Evolutionary conservation across 1,140 invertebrate genomes (phyloP), one percentile per base, ranked within the genome.

Genomic region (Drosophila triauraria): DNA sequence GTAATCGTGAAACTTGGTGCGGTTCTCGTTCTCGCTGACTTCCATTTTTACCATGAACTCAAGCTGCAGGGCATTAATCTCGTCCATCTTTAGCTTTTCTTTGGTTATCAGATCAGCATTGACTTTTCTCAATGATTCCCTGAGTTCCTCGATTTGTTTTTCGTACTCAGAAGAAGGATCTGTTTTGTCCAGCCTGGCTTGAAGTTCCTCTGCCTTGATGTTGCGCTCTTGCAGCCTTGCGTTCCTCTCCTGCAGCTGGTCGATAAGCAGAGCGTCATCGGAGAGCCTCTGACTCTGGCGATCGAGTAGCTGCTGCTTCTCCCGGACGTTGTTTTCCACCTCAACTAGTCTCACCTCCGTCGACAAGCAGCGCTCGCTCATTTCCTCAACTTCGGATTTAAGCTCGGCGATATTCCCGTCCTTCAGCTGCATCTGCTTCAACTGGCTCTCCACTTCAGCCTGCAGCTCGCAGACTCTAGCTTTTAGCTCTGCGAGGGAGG

Each of bases 41-140:
- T 85, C 85, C 17, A 90, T 50, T 23, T 90, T 82, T 2, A 56
- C 32, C 42, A 82, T 20, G 46, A 54, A 81, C 15, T 90, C 81
- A 7, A 85, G 44, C 9, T 76, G 57, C 3, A 71, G 15, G 20
- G 40, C 46, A 10, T 77, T 56, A 1, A 80, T 46, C 13, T 74
- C 58, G n/a, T 70, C 53, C 1, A 23, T 63, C 30, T 63, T 43
- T 8, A 20, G 7, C 10, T 51, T 47, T 43, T 69, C 47, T 23
- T 23, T 62, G 4, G 43, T 4, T 1, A 12, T 15, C 0, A 79
- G 38, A 13, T 74, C 35, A 50, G 58, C 20, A 47, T 68, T 48
- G 15, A 38, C 43, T 25, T 17, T 4, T 4, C 5, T n/a, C 6
- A 71, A 23, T 10, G 43, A 43, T 32, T 58, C 12, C 12, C 15